Percentiles rank a stretch among this genome's conserved stretches.
These are phyloP conservation scores for Pimephales promelas DNA, from an alignment of 2,113 vertebrate genomes.

Conservation along the genomic window DNA sequence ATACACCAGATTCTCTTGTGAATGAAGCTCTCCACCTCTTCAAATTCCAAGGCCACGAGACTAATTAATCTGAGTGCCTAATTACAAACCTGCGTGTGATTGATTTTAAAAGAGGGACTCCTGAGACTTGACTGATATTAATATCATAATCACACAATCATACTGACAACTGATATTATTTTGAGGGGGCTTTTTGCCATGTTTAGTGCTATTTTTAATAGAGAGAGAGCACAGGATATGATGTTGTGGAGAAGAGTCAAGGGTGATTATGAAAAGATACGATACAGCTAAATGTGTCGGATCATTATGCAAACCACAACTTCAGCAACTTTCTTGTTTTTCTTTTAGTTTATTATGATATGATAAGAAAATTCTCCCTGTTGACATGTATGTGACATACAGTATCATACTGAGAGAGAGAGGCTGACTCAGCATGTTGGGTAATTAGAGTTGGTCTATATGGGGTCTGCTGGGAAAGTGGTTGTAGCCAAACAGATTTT, in stretches of 20 bases:
- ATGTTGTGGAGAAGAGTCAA: background rate
- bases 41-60: constrained; percentile 12
- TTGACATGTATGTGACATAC: background rate
- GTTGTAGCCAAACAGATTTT: constrained; percentile 3
- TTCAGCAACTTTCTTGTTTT: background rate
- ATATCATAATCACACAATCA: background rate
- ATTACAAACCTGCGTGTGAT: constrained; percentile 26
- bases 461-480: constrained; percentile 31
- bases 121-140: constrained; percentile 16
- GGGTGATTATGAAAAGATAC: background rate
- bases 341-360: background rate
- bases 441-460: constrained; percentile 33
- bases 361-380: background rate
- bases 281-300: no score
- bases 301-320: no score
- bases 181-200: background rate
- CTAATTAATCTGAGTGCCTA: constrained; percentile 55
- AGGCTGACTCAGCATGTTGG: constrained; percentile 31
- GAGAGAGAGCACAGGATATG: background rate
- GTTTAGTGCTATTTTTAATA: background rate
- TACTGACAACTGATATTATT: background rate
- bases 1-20: background rate
- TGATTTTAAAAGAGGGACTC: constrained; percentile 14
- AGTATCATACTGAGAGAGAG: constrained; percentile 10
- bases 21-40: background rate